These are phyloP conservation scores for Pygoscelis adeliae DNA, from an alignment of 2,113 vertebrate species.

Conservation along the genomic window DNA sequence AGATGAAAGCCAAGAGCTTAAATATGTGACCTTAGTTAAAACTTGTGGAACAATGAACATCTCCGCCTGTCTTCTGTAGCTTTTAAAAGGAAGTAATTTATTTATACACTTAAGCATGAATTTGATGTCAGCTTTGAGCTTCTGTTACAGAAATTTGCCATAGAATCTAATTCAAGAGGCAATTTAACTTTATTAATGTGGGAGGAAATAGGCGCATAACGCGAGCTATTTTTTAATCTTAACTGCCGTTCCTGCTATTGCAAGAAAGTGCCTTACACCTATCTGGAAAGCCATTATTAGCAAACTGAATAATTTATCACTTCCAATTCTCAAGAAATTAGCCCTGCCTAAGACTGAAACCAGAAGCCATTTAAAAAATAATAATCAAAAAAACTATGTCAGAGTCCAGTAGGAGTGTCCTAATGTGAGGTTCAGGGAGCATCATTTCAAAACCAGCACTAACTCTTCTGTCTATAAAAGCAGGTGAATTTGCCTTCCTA, in stretches of 20 bases:
- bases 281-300: slow-evolving; percentile 4
- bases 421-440: neutral
- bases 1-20: neutral
- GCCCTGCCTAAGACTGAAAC: neutral
- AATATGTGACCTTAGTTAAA: neutral
- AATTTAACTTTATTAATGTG: slow-evolving; percentile 33
- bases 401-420: neutral
- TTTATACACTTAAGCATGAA: neutral
- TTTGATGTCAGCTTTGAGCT: neutral
- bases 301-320: slow-evolving; percentile 8
- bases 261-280: neutral
- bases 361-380: neutral
- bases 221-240: slow-evolving; percentile 3
- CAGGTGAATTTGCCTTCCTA: neutral
- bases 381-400: neutral
- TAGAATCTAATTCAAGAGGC: neutral
- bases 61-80: neutral
- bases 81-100: neutral
- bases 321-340: slow-evolving; percentile 10
- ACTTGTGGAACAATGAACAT: neutral
- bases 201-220: neutral
- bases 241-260: neutral
- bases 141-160: neutral
- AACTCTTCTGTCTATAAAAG: neutral
- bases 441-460: neutral